Evolutionary conservation across 2,888 invertebrate species (phyloP), one percentile per base, ranked within the genome.

Genomic region (Pterostichus niger): DNA sequence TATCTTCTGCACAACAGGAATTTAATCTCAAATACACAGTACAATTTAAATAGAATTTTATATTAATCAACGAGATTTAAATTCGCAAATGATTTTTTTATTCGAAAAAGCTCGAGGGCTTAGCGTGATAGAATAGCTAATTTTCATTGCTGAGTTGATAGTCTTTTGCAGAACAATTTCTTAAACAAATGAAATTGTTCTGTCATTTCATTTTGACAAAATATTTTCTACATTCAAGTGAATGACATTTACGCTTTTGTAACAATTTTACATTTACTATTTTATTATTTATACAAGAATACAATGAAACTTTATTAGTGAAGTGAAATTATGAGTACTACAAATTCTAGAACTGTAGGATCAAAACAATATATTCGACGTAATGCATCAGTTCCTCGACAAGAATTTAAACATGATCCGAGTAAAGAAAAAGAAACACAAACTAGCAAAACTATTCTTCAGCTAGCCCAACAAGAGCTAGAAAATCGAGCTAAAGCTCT

Each of bases 401-500:
- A 24, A n/a, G 13, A 35, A 35, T 3, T 17, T 24, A 59, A 24
- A 9, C 11, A 59, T 10, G 24, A 59, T 7, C 10, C 11, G 10
- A 44, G 3, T 10, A 71, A 44, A 71, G 40, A 86, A 91, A 91
- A 86, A 90, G 91, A 88, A 84, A 93, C 93, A 7, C 93, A 93
- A 88, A 93, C 93, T 0, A 93, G 93, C 85, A 92, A 91, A 89
- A 93, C 93, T 1, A 91, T 92, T 64, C 87, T 93, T 52, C 90
- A 92, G 85, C 86, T 92, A 77, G 91, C 91, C 6, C 89, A 90
- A 80, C 61, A 86, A 49, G 88, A 82, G 44, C 9, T 82, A 31
- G 49, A 59, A 24, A 11, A 31, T 9, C 24, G 40, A 40, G 40
- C 40, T 0, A 59, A 10, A 17, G 10, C 52, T 52, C 31, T 1